phyloP scores from a whole-genome alignment of 1,140 invertebrate genomes.

The Propsilocerus akamusi region DNA sequence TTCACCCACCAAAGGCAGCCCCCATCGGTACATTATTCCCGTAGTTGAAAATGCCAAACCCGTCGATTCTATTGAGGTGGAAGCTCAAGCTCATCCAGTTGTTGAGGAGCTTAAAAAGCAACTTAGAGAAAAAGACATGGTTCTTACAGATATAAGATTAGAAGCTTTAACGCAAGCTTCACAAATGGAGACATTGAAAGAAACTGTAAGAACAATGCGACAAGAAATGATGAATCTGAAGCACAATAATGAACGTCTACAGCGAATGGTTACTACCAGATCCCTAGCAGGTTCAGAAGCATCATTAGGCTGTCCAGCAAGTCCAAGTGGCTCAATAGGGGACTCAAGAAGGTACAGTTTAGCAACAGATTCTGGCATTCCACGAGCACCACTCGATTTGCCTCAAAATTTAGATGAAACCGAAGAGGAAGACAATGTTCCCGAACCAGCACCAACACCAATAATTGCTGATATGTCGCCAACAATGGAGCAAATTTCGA shows the following conservation, averaged over 20 bases:
- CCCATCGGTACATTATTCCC: constrained; percentile 20
- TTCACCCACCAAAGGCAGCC: constrained; percentile 15
- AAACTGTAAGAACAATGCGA: constrained; percentile 92
- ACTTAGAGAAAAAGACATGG: constrained; percentile 86
- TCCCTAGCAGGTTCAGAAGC: constrained; percentile 63
- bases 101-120: constrained; percentile 84
- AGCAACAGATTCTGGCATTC: constrained; percentile 19
- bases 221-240: constrained; percentile 91
- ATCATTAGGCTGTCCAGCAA: constrained; percentile 44
- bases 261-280: constrained; percentile 65
- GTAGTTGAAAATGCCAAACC: constrained; percentile 24
- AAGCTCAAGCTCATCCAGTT: constrained; percentile 23
- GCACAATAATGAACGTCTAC: constrained; percentile 89
- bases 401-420: constrained; percentile 28
- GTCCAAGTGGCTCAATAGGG: constrained; percentile 26
- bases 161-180: constrained; percentile 92
- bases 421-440: constrained; percentile 25
- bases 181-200: constrained; percentile 88
- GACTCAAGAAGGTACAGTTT: constrained; percentile 24
- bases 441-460: constrained; percentile 19
- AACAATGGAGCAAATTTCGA: constrained; percentile 16
- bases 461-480: constrained; percentile 23
- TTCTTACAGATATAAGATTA: constrained; percentile 85
- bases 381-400: constrained; percentile 24
- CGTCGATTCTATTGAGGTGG: constrained; percentile 21